Evolutionary conservation across 2,113 vertebrate genomes (phyloP), one percentile per base, ranked within the genome.

Genomic region (Mystacornis crossleyi): DNA sequence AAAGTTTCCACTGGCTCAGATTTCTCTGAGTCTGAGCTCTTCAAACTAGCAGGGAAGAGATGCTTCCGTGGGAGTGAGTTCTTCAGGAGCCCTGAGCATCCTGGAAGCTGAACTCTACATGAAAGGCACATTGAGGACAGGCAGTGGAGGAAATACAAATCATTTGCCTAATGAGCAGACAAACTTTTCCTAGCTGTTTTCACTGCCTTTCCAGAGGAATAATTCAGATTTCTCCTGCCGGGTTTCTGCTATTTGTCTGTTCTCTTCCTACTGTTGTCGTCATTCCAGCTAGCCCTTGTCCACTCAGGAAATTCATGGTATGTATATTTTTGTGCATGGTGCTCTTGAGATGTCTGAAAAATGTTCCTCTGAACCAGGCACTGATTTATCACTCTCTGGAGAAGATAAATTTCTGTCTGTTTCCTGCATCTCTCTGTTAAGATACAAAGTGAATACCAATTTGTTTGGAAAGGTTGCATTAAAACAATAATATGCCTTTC

Each of bases 271-370:
- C 69, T 12, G 4, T 29, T 96, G 95, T 81, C 72, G 57, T 97
- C 96, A 96, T 84, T 60, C 43, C 80, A 86, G 86, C 61, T 95
- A 96, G 86, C 75, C 93, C 86, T 92, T 94, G 96, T 96, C 96
- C 89, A 90, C 93, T 95, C 69, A 86, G 86, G 72, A 96, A 94
- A 97, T 97, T 96, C 92, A 94, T 92, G 77, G 65, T 40, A 69
- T 90, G 88, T 84, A 53, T 93, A 95, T 95, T 95, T 96, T 90
- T 89, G 93, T 5, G 36, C 95, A 67, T 84, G 82, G 72, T 93
- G 80, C 92, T 97, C 96, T 94, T 83, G 90, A 96, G 90, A 96
- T 94, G 96, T 96, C 96, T 97, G 96, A 96, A 95, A 95, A 96
- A 96, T 97, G 61, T 96, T 96, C 88, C 92, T 93, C 90, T 81